These are phyloP conservation scores for Sturnus vulgaris DNA, from an alignment of 2,113 vertebrate genomes.

Conservation along the genomic window DNA sequence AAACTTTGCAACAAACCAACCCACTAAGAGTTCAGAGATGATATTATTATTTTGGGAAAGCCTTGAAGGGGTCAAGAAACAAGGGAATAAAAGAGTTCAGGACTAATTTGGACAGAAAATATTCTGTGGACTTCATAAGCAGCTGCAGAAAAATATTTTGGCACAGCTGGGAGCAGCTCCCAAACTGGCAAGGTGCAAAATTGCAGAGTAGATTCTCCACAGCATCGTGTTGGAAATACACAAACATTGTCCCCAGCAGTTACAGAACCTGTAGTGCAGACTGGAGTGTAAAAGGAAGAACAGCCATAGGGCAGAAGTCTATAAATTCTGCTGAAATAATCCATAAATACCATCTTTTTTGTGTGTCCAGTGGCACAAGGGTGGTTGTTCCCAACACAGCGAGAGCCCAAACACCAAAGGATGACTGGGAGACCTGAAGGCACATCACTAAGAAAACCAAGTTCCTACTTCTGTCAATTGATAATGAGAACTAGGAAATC, in stretches of 20 bases:
- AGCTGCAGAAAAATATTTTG: background rate
- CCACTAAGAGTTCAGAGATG: background rate
- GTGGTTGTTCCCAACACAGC: background rate
- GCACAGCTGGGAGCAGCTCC: background rate
- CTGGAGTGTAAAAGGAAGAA: background rate
- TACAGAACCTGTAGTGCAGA: background rate
- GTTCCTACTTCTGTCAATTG: background rate
- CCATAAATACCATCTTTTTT: rapidly evolving
- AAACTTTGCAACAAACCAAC: background rate
- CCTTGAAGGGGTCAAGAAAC: background rate
- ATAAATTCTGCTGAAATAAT: background rate
- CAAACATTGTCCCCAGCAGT: background rate
- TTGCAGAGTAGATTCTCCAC: background rate
- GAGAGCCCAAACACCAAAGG: background rate
- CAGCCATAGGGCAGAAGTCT: background rate
- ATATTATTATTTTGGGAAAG: background rate
- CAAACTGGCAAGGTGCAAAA: background rate
- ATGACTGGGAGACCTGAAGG: background rate
- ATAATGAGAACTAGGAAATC: background rate
- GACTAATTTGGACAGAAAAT: background rate
- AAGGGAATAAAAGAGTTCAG: background rate
- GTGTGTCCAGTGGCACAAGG: background rate
- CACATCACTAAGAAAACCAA: background rate
- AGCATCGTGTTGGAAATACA: background rate
- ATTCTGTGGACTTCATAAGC: background rate